Percentiles rank a stretch among this genome's conserved stretches.
Evolutionary conservation across 2,888 invertebrate genomes (phyloP).

Genomic region (Drosophila pegasa): DNA sequence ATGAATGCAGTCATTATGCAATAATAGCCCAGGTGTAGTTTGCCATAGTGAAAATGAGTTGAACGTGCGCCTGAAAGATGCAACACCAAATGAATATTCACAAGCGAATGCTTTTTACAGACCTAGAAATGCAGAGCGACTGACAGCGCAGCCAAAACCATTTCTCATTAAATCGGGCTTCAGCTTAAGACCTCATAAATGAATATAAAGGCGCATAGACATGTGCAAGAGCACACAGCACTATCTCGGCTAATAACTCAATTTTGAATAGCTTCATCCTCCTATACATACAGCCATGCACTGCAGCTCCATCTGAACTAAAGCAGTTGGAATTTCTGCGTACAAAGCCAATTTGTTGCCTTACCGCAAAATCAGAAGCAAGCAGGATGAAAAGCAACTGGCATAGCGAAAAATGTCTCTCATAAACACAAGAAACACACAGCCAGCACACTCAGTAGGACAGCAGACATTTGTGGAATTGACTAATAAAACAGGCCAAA

Average conservation of each 20-base stretch:
- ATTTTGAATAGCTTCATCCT: background rate
- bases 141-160: too few species aligned
- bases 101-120: background rate
- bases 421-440: background rate
- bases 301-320: background rate
- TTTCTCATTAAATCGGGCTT: too few species aligned
- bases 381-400: background rate
- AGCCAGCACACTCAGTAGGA: background rate
- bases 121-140: too few species aligned
- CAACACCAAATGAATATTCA: background rate
- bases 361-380: too few species aligned
- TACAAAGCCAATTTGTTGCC: background rate
- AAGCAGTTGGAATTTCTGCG: background rate
- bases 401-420: background rate
- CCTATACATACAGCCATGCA: background rate
- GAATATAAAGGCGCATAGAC: too few species aligned
- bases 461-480: background rate
- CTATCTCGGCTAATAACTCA: background rate
- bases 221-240: background rate
- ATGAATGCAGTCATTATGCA: too few species aligned
- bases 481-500: conserved; percentile 2
- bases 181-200: too few species aligned
- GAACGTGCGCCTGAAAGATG: conserved; percentile 6
- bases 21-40: too few species aligned
- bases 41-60: too few species aligned